Evolutionary conservation across 2,888 invertebrate genomes (phyloP), one percentile per base, ranked within the genome.

Genomic region (Caenorhabditis afra): DNA sequence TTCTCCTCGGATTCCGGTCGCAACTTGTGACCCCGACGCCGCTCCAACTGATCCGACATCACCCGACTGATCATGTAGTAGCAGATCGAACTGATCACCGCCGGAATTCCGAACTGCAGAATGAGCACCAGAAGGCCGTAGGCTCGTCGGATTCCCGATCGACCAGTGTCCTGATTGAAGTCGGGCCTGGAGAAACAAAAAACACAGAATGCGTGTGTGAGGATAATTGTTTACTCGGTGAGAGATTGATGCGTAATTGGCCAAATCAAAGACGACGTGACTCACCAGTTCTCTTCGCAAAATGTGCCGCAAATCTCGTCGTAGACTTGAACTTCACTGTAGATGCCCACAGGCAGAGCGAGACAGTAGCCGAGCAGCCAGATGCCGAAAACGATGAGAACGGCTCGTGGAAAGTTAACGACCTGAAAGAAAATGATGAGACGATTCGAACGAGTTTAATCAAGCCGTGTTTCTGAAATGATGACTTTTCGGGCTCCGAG

Each of bases 41-140:
- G 37, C 11, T 79, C 64, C 53, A 85, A 74, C 66, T 85, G 85
- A 44, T 70, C 64, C n/a, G 76, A 73, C 76, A 81, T 81, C 52
- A 81, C 81, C 35, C 78, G 79, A 44, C 82, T 82, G 29, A 85
- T 85, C 67, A 82, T 79, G 37, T 58, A 73, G 61, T 85, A 85
- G 49, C 85, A 85, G 35, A 85, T 66, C 5, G 87, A 83, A n/a
- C 86, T 87, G 39, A 90, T 88, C 14, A 88, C 23, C 12, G 87
- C 81, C 0, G 90, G 90, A 59, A 90, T 80, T 5, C 89, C 90
- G 65, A 90, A 90, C 67, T 90, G 90, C 5, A 90, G 75, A 0
- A 87, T 59, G 41, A 89, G 67, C 7, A 89, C 89, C 7, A 81
- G 62, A 1, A 86, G 59, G 2, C 87, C 87, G 78, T 85, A 88